Percentiles rank a stretch among this genome's conserved stretches.
These are phyloP conservation scores for Proterorhinus semilunaris DNA, from an alignment of 2,113 vertebrate species.

Conservation along the genomic window DNA sequence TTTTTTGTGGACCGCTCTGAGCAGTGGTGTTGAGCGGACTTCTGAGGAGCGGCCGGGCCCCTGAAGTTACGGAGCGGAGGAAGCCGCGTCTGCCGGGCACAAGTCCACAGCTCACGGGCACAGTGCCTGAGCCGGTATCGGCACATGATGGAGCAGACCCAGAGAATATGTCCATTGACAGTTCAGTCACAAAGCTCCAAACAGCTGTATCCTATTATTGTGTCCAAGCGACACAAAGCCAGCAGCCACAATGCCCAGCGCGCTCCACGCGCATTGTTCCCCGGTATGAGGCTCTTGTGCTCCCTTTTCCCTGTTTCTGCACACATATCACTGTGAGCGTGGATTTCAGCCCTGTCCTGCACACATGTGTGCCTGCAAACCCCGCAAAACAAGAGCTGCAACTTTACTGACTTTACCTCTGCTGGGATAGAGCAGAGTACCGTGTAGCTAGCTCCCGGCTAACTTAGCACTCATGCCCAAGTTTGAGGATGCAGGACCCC, in stretches of 20 bases:
- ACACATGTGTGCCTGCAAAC: constrained; percentile 21
- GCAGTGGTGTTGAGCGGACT: constrained; percentile 19
- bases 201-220: constrained; percentile 61
- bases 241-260: constrained; percentile 42
- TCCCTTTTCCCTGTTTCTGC: constrained; percentile 1
- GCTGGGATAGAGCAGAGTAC: constrained; percentile 30
- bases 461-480: constrained; percentile 58
- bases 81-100: background rate
- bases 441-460: constrained; percentile 55
- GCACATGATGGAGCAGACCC: background rate
- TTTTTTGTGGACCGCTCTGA: background rate
- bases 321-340: constrained; percentile 29
- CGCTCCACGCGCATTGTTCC: constrained; percentile 65
- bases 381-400: constrained; percentile 18
- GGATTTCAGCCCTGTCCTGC: constrained; percentile 5
- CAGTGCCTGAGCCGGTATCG: background rate
- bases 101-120: constrained; percentile 15
- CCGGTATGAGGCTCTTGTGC: constrained; percentile 19
- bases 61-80: constrained; percentile 52
- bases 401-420: constrained; percentile 21
- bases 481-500: constrained; percentile 43
- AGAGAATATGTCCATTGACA: constrained; percentile 8
- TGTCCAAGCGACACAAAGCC: constrained; percentile 43
- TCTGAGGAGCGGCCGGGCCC: constrained; percentile 34
- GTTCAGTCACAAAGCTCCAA: constrained; percentile 46